phyloP scores from a whole-genome alignment of 2,113 vertebrate species.

The Carassius gibelio region DNA sequence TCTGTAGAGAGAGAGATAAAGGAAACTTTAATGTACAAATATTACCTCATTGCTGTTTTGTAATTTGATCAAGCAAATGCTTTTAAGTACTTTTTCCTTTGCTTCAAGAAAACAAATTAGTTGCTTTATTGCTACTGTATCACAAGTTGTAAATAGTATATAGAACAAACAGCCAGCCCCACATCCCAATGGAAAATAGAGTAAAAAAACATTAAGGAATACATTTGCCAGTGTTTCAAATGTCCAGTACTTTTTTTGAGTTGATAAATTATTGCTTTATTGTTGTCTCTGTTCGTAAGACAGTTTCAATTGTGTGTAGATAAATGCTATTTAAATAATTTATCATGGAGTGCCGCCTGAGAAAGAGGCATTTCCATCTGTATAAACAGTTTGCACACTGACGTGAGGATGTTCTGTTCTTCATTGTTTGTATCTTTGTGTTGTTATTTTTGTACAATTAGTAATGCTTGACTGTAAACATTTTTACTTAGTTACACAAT shows the following conservation, averaged over 20 bases:
- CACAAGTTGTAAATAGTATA: constrained; percentile 91
- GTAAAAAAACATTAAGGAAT: constrained; percentile 74
- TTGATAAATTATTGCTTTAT: constrained; percentile 89
- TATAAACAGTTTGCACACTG: constrained; percentile 99
- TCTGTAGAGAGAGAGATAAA: constrained; percentile 78
- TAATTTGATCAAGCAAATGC: constrained; percentile 72
- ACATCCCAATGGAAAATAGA: constrained; percentile 64
- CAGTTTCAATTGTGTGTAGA: constrained; percentile 84
- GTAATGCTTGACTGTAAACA: constrained; percentile 89
- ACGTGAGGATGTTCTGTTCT: constrained; percentile 86
- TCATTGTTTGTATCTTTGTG: constrained; percentile 75
- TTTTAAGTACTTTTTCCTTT: constrained; percentile 67
- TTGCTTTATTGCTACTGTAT: constrained; percentile 88
- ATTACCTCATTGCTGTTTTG: constrained; percentile 97
- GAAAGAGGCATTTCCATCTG: constrained; percentile 90
- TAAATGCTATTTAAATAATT: constrained; percentile 99
- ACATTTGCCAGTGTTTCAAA: constrained; percentile 74
- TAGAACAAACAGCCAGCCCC: constrained; percentile 60
- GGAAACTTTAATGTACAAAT: constrained; percentile 89
- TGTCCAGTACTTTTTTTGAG: constrained; percentile 77
- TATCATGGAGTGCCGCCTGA: constrained; percentile 92
- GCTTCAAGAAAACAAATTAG: constrained; percentile 71
- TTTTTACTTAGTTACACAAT: constrained; percentile 88
- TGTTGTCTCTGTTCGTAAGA: constrained; percentile 64
- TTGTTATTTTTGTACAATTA: constrained; percentile 84